Conservation (phyloP, 2,888 invertebrate species). For the Branchellion lobata region DNA sequence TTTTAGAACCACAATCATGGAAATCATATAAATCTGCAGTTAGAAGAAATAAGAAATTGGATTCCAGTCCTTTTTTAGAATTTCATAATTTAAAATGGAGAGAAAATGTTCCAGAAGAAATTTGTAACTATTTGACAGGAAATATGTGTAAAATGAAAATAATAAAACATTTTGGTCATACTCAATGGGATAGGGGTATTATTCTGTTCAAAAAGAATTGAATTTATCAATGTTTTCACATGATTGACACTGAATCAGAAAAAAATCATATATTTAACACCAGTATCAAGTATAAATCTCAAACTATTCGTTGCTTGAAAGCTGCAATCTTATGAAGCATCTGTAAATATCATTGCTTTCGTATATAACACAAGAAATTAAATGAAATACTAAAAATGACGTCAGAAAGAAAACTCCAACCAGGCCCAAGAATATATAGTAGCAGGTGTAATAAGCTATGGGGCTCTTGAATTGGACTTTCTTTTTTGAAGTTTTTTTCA, state of each 20-base stretch:
- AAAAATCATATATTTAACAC: too few species aligned
- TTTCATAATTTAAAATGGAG: constrained; percentile 69
- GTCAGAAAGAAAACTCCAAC: constrained; percentile 21
- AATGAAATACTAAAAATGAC: constrained; percentile 12
- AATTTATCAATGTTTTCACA: too few species aligned
- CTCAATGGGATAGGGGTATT: constrained; percentile 34
- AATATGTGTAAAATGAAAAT: constrained; percentile 24
- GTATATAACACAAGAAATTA: not conserved
- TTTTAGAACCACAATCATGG: constrained; percentile 83
- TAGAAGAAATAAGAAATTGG: constrained; percentile 71
- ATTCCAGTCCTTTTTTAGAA: constrained; percentile 68
- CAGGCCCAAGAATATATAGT: constrained; percentile 26
- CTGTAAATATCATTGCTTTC: constrained; percentile 10
- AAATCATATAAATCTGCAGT: constrained; percentile 78
- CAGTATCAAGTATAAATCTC: too few species aligned
- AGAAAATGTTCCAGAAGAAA: constrained; percentile 68
- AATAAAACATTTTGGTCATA: constrained; percentile 30
- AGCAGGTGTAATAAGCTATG: constrained; percentile 34
- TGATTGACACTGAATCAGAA: too few species aligned
- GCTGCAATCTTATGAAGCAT: constrained; percentile 29
- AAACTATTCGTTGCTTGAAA: not conserved
- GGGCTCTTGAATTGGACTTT: constrained; percentile 25
- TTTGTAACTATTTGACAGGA: constrained; percentile 66
- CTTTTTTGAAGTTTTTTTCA: not conserved
- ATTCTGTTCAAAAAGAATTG: constrained; percentile 28